A percentile compares a stretch with the other conserved stretches of the same genome.
phyloP scores from a whole-genome alignment of 2,797 vertebrate species.

The Liasis olivaceus region DNA sequence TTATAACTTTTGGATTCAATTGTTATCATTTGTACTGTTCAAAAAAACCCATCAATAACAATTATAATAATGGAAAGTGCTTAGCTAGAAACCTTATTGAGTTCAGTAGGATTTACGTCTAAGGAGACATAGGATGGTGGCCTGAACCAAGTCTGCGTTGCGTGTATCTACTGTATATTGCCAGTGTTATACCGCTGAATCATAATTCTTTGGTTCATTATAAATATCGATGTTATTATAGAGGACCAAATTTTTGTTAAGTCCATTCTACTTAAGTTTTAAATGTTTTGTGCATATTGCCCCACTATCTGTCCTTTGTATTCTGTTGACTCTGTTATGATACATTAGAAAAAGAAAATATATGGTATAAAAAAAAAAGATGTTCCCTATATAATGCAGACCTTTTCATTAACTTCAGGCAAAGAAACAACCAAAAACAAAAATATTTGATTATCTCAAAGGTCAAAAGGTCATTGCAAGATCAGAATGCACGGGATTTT shows the following conservation, averaged over 20 bases:
- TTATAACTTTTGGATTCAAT: not conserved
- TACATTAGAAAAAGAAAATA: not conserved
- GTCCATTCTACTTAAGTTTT: not conserved
- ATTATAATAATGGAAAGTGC: not conserved
- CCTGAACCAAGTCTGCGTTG: not conserved
- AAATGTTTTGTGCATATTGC: not conserved
- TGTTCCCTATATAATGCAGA: constrained; percentile 48
- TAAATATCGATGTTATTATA: not conserved
- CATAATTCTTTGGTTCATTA: not conserved
- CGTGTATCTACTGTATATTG: not conserved
- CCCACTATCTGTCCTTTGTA: not conserved
- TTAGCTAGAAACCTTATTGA: not conserved
- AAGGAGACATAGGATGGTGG: not conserved
- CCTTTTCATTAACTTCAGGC: constrained; percentile 47
- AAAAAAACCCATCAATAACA: not conserved
- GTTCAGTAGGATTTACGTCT: not conserved
- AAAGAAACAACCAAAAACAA: constrained; percentile 57
- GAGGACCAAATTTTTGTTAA: not conserved
- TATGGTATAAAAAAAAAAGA: not conserved
- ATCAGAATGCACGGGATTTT: constrained; percentile 80
- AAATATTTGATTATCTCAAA: constrained; percentile 64
- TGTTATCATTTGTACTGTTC: not conserved
- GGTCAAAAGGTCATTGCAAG: constrained; percentile 80
- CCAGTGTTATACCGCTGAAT: not conserved
- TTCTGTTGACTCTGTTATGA: not conserved